These are phyloP conservation scores for Pelecanoides urinatrix DNA, from an alignment of 2,113 vertebrate genomes.

Conservation along the genomic window DNA sequence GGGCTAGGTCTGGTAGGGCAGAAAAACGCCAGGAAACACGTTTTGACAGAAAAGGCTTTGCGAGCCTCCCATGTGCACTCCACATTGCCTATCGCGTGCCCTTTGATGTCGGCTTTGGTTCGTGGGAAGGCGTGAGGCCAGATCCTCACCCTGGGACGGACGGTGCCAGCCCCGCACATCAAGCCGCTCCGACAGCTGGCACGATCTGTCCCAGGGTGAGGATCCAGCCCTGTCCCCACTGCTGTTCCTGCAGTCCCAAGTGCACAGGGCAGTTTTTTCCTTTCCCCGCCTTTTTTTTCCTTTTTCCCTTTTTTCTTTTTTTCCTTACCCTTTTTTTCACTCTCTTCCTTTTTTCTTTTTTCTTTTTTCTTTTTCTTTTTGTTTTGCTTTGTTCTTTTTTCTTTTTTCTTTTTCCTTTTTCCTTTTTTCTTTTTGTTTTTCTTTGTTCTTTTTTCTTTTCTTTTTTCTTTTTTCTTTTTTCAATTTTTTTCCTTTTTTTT, in stretches of 20 bases:
- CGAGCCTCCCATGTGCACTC: slow-evolving; percentile 63
- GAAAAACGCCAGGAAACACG: slow-evolving; percentile 51
- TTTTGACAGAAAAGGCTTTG: slow-evolving; percentile 59
- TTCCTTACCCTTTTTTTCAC: no score
- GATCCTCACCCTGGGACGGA: background rate
- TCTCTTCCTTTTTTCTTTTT: no score
- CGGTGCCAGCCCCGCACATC: background rate
- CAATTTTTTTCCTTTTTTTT: no score
- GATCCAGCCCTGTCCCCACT: accelerated
- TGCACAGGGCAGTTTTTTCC: accelerated
- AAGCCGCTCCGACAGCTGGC: accelerated
- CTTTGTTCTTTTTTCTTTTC: no score
- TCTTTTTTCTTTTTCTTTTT: no score
- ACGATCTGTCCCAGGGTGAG: accelerated
- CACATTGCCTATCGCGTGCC: slow-evolving; percentile 59
- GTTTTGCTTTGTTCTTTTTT: accelerated
- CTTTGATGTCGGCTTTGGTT: slow-evolving; percentile 70
- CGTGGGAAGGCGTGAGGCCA: slow-evolving; percentile 19
- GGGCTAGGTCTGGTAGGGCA: background rate
- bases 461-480: accelerated
- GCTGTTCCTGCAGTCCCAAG: background rate
- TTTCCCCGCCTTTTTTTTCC: accelerated
- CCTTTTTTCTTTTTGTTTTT: no score
- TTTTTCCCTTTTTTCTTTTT: accelerated
- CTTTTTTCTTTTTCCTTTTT: no score